Base-by-base conservation (phyloP, 2,113 vertebrate species). In the Neolamprologus sp. region DNA sequence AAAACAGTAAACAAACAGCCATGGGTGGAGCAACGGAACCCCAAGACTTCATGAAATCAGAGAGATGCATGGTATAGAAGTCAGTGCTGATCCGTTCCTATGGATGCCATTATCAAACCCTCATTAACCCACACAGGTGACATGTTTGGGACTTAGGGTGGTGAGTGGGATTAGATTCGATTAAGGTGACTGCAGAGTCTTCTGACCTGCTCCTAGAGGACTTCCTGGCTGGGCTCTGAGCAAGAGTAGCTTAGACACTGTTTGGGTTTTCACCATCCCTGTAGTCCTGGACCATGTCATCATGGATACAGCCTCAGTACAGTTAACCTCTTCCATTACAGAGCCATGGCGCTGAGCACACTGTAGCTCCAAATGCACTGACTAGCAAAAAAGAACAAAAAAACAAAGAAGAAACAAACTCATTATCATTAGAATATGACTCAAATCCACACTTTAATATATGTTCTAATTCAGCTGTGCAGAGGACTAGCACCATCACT, bases 301-400 rank as follows among this genome's bases (percentile, higher is more conserved):
- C 83, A 96, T 42, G 16, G 92, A 92, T 51, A 96, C 73, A 0
- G 53, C 86, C 91, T 97, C 96, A 49, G 96, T 96, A 68, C 96
- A 97, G 92, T 97, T 97, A 21, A 95, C 96, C 86, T 96, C 96
- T 78, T 96, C 94, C 94, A 96, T 93, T n/a, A 95, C 84, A 9
- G 90, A 63, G 7, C 94, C 93, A 13, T 89, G 89, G 3, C 80
- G 86, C 90, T 97, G 96, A 81, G 90, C 81, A 83, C 96, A 97
- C 10, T 86, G 90, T 5, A 95, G 89, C 65, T 95, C 94, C 37
- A 95, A 92, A 53, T 94, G 95, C 80, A 96, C 7, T 3, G 87
- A 94, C 95, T 96, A 51, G 21, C 33, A 85, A 88, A 26, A 40
- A 21, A 14, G 37, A 63, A 83, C 4, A 30, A 71, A 71, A 10